These are phyloP conservation scores for Bugulina stolonifera DNA, from an alignment of 2,888 invertebrate genomes.

Conservation along the genomic window DNA sequence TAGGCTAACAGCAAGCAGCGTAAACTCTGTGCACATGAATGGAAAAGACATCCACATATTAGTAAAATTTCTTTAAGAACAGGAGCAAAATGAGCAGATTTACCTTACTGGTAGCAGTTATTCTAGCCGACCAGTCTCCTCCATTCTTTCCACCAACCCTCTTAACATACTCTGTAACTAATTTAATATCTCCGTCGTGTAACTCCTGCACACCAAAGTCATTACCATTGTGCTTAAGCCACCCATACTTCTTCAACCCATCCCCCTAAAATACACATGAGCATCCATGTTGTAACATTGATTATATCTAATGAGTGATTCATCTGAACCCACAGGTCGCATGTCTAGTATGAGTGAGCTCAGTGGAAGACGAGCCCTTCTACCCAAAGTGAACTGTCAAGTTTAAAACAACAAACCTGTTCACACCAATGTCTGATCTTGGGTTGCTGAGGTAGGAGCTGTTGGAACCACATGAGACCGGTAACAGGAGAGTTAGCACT, in stretches of 20 bases:
- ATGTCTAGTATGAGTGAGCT: no score
- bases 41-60: no score
- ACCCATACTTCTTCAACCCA: conserved; percentile 64
- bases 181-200: conserved; percentile 68
- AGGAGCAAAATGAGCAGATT: no score
- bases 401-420: conserved; percentile 57
- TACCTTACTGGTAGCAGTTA: conserved; percentile 63
- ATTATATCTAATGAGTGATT: neutral
- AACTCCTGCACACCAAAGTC: conserved; percentile 87
- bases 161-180: conserved; percentile 85
- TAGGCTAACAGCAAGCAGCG: no score
- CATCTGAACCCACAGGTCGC: neutral
- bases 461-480: conserved; percentile 80
- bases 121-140: conserved; percentile 86
- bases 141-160: conserved; percentile 71
- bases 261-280: conserved; percentile 35
- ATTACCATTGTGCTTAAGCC: conserved; percentile 87
- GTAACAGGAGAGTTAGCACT: conserved; percentile 81
- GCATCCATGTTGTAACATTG: neutral
- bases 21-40: no score
- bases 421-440: conserved; percentile 77
- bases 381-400: no score
- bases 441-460: conserved; percentile 68
- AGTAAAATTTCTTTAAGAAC: no score
- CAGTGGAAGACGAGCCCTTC: no score